Evolutionary conservation across 1,140 invertebrate genomes (phyloP), one percentile per base, ranked within the genome.

Genomic region (Fopius arisanus): DNA sequence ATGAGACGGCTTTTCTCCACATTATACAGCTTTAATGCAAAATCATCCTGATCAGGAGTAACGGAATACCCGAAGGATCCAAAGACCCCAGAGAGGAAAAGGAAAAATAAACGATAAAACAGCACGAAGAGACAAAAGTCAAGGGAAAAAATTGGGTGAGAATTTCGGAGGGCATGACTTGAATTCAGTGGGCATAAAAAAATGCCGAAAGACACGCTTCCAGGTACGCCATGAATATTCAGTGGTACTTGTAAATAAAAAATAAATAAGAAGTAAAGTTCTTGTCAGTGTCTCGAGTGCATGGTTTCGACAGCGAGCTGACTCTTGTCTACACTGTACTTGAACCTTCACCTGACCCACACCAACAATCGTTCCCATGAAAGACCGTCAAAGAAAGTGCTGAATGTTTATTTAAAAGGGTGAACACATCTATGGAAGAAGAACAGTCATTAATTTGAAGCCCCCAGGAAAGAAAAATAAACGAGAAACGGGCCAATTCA

Each of bases 121-220:
- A 31, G 21, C 67, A 37, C 7, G 16, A 54, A 31, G 6, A 26
- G 59, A 21, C 6, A 40, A 59, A 28, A 37, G 28, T 12, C 31
- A 31, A 37, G 68, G 16, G 51, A 54, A 6, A 67, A 67, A 67
- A 67, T 67, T 59, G 21, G 54, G 54, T 59, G 54, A 59, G 23
- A 23, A 59, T 59, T 59, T 59, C 26, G 54, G 23, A 26, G 54
- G 26, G 12, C 54, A 59, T 59, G 54, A 59, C 54, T 23, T 28
- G 54, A 59, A 59, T 59, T 59, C 54, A 54, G 29, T 19, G 29
- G 48, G 29, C 5, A 59, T 19, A 21, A 33, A 67, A 67, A 67
- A 67, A 67, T 37, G 14, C 29, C 10, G 16, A 59, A 23, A 19
- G 54, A 26, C 54, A 59, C 54, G 54, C 54, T 23, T 59, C 9